A percentile compares a stretch with the other conserved stretches of the same genome.
Conservation (phyloP, 2,113 vertebrate genomes). For the Equus przewalskii region DNA sequence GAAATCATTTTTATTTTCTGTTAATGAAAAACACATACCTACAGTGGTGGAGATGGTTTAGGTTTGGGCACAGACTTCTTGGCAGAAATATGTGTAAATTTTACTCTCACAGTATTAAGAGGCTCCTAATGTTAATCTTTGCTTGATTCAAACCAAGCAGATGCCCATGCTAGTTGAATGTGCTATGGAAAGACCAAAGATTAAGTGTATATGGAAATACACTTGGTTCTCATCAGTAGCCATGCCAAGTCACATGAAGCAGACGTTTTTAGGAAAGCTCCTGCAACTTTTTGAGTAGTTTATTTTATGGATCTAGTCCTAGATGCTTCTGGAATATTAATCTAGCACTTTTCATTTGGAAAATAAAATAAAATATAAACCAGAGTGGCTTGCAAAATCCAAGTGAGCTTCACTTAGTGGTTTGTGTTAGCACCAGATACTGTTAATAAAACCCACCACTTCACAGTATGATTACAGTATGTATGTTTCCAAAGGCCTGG, state of each 20-base stretch:
- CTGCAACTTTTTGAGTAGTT: slow-evolving; percentile 43
- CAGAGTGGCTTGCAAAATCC: slow-evolving; percentile 52
- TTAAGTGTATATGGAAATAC: slow-evolving; percentile 71
- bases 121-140: slow-evolving; percentile 40
- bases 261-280: slow-evolving; percentile 37
- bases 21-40: background rate
- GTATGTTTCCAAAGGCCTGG: slow-evolving; percentile 55
- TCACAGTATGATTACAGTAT: background rate
- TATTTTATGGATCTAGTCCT: slow-evolving; percentile 71
- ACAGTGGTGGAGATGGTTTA: background rate
- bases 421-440: slow-evolving; percentile 64
- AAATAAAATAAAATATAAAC: slow-evolving; percentile 60
- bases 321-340: slow-evolving; percentile 74
- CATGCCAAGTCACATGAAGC: slow-evolving; percentile 69
- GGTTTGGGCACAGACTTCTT: background rate
- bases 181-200: slow-evolving; percentile 63
- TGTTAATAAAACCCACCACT: slow-evolving; percentile 59
- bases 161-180: background rate
- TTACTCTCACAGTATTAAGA: slow-evolving; percentile 44
- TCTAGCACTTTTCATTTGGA: slow-evolving; percentile 72
- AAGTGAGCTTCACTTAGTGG: slow-evolving; percentile 40
- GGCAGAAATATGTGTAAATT: slow-evolving; percentile 50
- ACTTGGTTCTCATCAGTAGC: slow-evolving; percentile 37
- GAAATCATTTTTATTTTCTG: slow-evolving; percentile 39
- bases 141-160: background rate